Percentiles rank a stretch among this genome's conserved stretches.
Evolutionary conservation across 2,888 invertebrate genomes (phyloP).

Genomic region (Leptopilina drosophilae): DNA sequence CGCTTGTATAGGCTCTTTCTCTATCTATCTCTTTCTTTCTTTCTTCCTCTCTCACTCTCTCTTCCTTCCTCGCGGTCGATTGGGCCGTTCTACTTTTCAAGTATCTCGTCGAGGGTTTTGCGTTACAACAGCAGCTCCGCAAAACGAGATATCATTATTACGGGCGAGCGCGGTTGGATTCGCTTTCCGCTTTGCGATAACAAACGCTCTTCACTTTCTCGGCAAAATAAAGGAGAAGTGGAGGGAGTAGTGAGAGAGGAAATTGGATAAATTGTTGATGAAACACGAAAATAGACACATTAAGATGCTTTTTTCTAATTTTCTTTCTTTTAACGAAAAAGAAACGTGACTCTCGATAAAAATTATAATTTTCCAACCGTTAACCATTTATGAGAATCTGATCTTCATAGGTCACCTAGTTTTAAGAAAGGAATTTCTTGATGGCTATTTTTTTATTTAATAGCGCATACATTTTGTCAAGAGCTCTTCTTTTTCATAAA

Average conservation of each 20-base stretch:
- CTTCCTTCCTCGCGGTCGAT: conserved; percentile 47
- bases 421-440: conserved; percentile 1
- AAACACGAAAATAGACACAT: neutral
- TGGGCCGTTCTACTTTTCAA: conserved; percentile 44
- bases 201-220: neutral
- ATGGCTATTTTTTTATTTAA: conserved; percentile 10
- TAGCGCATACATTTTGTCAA: conserved; percentile 7
- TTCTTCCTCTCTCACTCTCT: too few species aligned
- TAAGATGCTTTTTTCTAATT: neutral
- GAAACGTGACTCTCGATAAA: neutral
- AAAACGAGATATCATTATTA: conserved; percentile 42
- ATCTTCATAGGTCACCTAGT: conserved; percentile 11
- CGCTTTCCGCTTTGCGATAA: conserved; percentile 25
- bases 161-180: neutral
- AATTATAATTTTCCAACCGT: neutral
- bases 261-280: conserved; percentile 6
- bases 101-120: conserved; percentile 42
- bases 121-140: conserved; percentile 23
- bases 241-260: neutral
- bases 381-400: conserved; percentile 4
- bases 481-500: neutral
- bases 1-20: conserved; percentile 28
- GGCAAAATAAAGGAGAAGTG: neutral
- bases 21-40: too few species aligned
- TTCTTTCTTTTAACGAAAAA: neutral